Evolutionary conservation across 1,140 invertebrate species (phyloP), one percentile per base, ranked within the genome.

Genomic region (Drosophila azteca): DNA sequence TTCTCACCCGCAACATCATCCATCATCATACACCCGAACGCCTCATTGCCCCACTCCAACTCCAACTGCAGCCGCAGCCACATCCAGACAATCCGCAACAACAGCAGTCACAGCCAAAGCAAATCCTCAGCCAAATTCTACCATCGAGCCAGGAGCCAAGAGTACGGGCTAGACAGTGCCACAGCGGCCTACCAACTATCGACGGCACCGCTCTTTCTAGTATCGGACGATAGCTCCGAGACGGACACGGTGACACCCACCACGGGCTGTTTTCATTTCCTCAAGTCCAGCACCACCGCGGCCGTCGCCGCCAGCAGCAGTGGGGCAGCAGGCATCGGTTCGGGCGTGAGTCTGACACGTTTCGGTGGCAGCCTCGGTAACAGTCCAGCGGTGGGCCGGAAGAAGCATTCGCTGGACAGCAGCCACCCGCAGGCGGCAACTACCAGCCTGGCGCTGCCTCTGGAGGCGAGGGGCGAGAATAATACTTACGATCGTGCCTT

Each of bases 401-500:
- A 91, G 17, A 91, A 91, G 48, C 77, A 84, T 13, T 90, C 90
- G 15, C 78, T 91, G 55, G 90, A 91, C 44, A 91, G 85, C 13
- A 84, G 72, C 52, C 46, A 70, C 11, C 45, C 66, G 13, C 48
- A 66, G 26, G 26, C 39, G 6, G 31, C 31, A 52, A 43, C 26
- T 55, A 52, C 39, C 45, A 45, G 48, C 2, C 1, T 45, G 29
- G 45, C 20, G 3, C 15, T 68, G 45, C 29, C 64, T 11, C 5
- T 66, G 48, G 31, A 61, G 0, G 31, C 58, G 44, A 39, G 72
- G 17, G 72, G 78, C 5, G 81, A 89, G 43, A 88, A 91, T 51
- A 85, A 89, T n/a, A 91, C 91, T 6, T 92, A 92, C 51, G 91
- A 92, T 71, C 84, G 87, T 7, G 85, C 83, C 22, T 92, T 92